Evolutionary conservation across 2,113 vertebrate genomes (phyloP).

Genomic region (Crocuta crocuta): DNA sequence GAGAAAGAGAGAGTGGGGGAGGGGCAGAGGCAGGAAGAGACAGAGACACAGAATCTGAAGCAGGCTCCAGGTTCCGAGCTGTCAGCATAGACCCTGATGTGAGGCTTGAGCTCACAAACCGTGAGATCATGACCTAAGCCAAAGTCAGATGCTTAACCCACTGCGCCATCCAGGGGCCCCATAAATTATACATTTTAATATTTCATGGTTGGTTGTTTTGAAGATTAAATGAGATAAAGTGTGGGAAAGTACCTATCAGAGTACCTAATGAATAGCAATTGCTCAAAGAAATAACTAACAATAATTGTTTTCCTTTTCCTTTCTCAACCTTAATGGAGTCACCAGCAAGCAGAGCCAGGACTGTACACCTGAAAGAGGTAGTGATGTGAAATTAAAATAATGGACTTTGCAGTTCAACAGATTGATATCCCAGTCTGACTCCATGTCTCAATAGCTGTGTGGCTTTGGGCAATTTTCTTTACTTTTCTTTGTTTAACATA

Average conservation of each 20-base stretch:
- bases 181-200: neutral
- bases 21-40: too few species aligned
- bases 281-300: neutral
- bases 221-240: neutral
- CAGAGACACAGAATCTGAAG: too few species aligned
- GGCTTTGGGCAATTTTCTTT: neutral
- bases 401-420: neutral
- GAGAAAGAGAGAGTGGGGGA: too few species aligned
- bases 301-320: neutral
- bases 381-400: neutral
- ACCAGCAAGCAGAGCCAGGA: neutral
- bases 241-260: neutral
- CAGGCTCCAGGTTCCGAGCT: too few species aligned
- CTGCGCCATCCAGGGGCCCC: too few species aligned
- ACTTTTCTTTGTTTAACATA: neutral
- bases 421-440: neutral
- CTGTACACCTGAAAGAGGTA: accelerated
- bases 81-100: too few species aligned
- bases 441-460: neutral
- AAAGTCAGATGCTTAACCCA: too few species aligned
- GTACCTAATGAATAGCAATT: neutral
- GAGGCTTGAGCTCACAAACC: too few species aligned
- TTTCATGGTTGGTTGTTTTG: neutral
- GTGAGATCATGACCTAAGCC: too few species aligned
- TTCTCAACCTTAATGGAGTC: neutral